Percentiles rank a stretch among this genome's conserved stretches.
Evolutionary conservation across 2,888 invertebrate genomes (phyloP).

Genomic region (Dinocampus coccinellae): DNA sequence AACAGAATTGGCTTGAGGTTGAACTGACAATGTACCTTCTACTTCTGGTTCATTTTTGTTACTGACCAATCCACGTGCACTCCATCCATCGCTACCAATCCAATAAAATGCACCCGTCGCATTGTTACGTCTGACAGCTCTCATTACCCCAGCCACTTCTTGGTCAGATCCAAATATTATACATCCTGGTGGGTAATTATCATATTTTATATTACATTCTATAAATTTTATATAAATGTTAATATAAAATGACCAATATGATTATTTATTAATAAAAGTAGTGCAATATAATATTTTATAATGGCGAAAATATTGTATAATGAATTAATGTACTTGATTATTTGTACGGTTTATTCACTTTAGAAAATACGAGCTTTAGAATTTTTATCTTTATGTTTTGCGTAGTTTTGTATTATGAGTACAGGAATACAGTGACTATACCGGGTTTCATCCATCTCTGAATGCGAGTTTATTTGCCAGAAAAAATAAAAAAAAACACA

Average conservation of each 20-base stretch:
- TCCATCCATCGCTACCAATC: slow-evolving; percentile 98
- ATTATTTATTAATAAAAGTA: too few relatives aligned
- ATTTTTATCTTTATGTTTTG: background rate
- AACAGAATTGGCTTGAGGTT: slow-evolving; percentile 93
- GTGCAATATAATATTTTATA: background rate
- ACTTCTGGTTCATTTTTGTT: slow-evolving; percentile 91
- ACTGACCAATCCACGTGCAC: slow-evolving; percentile 84
- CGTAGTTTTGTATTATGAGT: background rate
- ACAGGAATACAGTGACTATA: background rate
- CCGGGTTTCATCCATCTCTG: background rate
- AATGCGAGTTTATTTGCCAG: background rate
- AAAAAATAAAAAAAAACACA: background rate
- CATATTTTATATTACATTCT: background rate
- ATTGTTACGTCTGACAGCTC: slow-evolving; percentile 88
- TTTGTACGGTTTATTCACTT: background rate
- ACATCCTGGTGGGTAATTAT: slow-evolving; percentile 81
- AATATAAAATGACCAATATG: too few relatives aligned
- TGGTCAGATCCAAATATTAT: slow-evolving; percentile 97
- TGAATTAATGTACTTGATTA: background rate
- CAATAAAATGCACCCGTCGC: slow-evolving; percentile 93
- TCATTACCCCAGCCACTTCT: slow-evolving; percentile 96
- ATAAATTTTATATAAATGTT: background rate
- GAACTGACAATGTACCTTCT: slow-evolving; percentile 94
- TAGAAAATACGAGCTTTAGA: background rate
- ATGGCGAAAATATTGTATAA: background rate